These are phyloP conservation scores for Thysanoteuthis rhombus DNA, from an alignment of 2,888 invertebrate genomes.

Conservation along the genomic window DNA sequence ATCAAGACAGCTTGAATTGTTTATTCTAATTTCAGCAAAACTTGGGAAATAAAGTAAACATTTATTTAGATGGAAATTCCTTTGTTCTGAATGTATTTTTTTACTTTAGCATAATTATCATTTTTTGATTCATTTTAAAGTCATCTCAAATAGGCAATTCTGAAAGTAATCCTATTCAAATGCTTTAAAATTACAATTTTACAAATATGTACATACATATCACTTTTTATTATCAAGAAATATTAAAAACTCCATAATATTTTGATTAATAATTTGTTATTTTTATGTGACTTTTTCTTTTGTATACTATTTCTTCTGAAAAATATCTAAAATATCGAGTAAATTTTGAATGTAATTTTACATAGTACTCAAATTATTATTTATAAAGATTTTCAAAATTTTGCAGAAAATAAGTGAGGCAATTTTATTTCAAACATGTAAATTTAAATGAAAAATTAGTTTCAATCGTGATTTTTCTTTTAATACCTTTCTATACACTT, in stretches of 20 bases:
- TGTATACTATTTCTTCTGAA: neutral
- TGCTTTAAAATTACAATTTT: neutral
- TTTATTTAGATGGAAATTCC: neutral
- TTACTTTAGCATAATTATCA: neutral
- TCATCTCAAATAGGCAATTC: neutral
- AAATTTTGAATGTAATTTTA: neutral
- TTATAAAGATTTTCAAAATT: too few relatives aligned
- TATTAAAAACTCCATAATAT: neutral
- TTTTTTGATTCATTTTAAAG: neutral
- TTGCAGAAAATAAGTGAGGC: too few relatives aligned
- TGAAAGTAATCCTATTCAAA: neutral
- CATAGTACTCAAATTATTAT: too few relatives aligned
- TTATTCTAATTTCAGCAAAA: too few relatives aligned
- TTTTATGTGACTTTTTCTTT: neutral
- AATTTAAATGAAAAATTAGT: neutral
- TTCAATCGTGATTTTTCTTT: neutral
- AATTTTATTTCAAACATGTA: neutral
- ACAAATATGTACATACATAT: neutral
- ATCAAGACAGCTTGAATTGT: too few relatives aligned
- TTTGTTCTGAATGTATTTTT: neutral
- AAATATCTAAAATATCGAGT: neutral
- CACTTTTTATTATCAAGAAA: neutral
- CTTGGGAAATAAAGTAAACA: neutral
- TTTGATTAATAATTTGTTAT: too few relatives aligned
- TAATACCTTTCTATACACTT: neutral